Evolutionary conservation across 2,888 invertebrate genomes (phyloP), one percentile per base, ranked within the genome.

Genomic region (Acronicta aceris): DNA sequence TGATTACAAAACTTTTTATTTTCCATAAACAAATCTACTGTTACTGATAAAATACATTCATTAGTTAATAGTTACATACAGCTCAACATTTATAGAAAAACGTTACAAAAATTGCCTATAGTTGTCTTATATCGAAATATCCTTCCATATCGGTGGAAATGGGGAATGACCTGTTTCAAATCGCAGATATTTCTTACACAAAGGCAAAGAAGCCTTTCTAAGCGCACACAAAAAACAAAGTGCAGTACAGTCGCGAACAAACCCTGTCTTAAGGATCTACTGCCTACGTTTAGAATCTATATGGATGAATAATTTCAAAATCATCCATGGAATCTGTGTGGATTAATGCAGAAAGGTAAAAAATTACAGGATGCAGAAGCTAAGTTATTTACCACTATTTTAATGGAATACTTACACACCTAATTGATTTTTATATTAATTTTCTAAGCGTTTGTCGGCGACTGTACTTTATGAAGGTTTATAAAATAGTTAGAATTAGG

Each of bases 1-100:
- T 70, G 74, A 69, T 83, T 88, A 86, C 82, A 89, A 89, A 88
- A 85, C 74, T 76, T 84, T 38, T 83, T 83, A 86, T 84, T 85
- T 82, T 71, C 78, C 70, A 75, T 81, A 78, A 82, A 83, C 82
- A 85, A 82, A 82, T 71, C 82, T 86, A 87, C 78, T 66, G 57
- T 75, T 78, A 77, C 52, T 63, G 66, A 70, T 75, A 69, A 71
- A 57, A 74, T 68, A 74, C 63, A 68, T 60, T 60, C 47, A 64
- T 60, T 61, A 47, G 51, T 53, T 66, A 59, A 59, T 59, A 70
- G 50, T 67, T 52, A 45, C 59, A 71, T 65, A 76, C 67, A 71
- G 62, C 52, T 73, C 71, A 78, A 73, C 73, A 71, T 64, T 76
- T 57, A 70, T 71, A 71, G 65, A 74, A 74, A 76, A 73, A 73